Percentiles rank a stretch among this genome's conserved stretches.
These are phyloP conservation scores for Thera obeliscata DNA, from an alignment of 2,888 invertebrate genomes.

Conservation along the genomic window DNA sequence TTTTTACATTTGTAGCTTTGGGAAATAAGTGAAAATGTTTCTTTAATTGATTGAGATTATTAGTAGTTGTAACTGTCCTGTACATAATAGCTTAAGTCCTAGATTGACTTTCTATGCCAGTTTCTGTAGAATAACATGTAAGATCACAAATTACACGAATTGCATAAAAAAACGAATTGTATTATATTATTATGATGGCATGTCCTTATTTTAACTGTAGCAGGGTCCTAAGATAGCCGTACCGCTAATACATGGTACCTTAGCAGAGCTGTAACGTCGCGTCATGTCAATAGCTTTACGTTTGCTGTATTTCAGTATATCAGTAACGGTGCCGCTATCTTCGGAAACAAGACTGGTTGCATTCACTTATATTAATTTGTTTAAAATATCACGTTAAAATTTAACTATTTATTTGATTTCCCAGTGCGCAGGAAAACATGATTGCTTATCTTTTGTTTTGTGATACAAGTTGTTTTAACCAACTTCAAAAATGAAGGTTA, in stretches of 20 bases:
- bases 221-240: not conserved
- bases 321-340: not conserved
- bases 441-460: constrained; percentile 59
- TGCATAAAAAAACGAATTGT: constrained; percentile 20
- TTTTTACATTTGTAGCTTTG: constrained; percentile 60
- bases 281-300: not conserved
- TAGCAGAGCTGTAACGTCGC: not conserved
- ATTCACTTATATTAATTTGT: constrained; percentile 37
- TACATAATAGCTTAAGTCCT: constrained; percentile 72
- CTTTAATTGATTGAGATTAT: constrained; percentile 81
- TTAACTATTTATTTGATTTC: constrained; percentile 51
- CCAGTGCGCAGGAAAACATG: constrained; percentile 44
- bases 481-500: not conserved
- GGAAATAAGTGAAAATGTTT: constrained; percentile 62
- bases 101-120: constrained; percentile 65
- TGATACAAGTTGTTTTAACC: constrained; percentile 45
- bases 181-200: constrained; percentile 30
- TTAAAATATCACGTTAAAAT: constrained; percentile 40
- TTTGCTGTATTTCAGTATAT: not conserved
- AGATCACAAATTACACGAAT: constrained; percentile 46
- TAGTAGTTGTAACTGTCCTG: constrained; percentile 71
- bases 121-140: constrained; percentile 58
- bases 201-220: constrained; percentile 34
- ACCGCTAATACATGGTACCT: not conserved
- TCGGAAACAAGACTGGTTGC: not conserved